These are phyloP conservation scores for Scytalopus superciliaris DNA, from an alignment of 2,113 vertebrate species.

Conservation along the genomic window DNA sequence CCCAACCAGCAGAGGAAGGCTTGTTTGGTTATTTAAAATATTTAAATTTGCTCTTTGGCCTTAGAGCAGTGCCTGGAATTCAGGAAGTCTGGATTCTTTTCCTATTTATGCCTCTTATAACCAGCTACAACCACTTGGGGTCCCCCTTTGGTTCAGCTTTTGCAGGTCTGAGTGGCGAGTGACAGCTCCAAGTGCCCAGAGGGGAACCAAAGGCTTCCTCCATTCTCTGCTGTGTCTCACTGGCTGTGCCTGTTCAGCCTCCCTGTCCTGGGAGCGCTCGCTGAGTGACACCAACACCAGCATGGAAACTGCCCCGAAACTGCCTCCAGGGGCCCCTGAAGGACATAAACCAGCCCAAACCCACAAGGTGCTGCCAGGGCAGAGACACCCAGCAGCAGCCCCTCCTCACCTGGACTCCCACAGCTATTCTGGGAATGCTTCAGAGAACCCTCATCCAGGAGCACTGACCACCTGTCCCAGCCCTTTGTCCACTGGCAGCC, in stretches of 20 bases:
- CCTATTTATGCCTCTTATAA: background rate
- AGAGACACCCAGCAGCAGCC: background rate
- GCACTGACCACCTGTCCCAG: background rate
- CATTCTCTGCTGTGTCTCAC: rapidly evolving
- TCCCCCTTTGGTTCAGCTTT: background rate
- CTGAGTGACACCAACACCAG: background rate
- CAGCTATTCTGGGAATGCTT: rapidly evolving
- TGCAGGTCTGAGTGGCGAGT: rapidly evolving
- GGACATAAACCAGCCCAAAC: background rate
- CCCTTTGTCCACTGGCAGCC: background rate
- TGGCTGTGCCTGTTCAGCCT: rapidly evolving
- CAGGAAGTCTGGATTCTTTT: background rate
- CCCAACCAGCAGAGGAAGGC: background rate
- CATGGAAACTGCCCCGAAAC: background rate
- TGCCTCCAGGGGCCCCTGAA: rapidly evolving
- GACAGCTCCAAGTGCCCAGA: rapidly evolving
- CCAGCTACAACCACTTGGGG: background rate
- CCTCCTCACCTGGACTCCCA: background rate
- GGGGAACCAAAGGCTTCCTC: background rate
- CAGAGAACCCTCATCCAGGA: background rate
- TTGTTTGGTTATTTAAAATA: background rate
- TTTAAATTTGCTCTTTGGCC: background rate
- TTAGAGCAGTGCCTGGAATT: background rate
- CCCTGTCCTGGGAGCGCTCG: background rate
- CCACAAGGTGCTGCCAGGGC: background rate